Evolutionary conservation across 23 tunicate genomes (phyloP).

Genomic region (Diplosoma virens): DNA sequence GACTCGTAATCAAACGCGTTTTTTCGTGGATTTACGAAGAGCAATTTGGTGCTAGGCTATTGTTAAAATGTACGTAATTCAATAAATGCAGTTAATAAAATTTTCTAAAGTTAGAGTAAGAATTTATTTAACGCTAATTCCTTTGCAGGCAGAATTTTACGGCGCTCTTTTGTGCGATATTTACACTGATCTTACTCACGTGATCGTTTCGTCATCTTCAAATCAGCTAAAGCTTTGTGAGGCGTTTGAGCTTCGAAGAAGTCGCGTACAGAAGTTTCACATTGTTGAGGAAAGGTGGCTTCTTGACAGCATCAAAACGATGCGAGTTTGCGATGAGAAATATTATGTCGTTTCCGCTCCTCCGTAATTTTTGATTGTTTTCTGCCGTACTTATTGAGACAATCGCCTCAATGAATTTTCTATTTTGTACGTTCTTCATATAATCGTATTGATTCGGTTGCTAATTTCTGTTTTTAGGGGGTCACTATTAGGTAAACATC

Average conservation of each 20-base stretch:
- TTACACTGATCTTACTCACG: conserved; percentile 13
- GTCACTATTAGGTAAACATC: no score
- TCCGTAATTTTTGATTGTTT: no score
- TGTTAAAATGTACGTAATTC: no score
- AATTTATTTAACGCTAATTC: background rate
- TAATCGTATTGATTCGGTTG: no score
- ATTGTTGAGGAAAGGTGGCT: conserved; percentile 4
- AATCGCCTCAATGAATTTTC: no score
- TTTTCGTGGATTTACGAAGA: background rate
- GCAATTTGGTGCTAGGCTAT: no score
- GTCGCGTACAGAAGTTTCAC: background rate
- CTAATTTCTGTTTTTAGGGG: no score
- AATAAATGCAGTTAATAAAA: background rate
- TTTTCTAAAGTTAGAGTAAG: background rate
- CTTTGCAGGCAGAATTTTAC: conserved; percentile 2
- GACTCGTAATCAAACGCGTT: background rate
- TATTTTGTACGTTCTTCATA: no score
- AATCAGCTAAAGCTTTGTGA: background rate
- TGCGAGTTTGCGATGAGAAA: background rate
- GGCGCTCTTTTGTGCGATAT: background rate
- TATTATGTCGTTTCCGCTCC: background rate
- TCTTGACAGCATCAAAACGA: background rate
- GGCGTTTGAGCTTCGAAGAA: background rate
- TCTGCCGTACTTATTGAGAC: no score
- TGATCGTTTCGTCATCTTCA: conserved; percentile 1